Evolutionary conservation across 2,797 vertebrate species (phyloP).

Genomic region (Otolemur crassicaudatus): DNA sequence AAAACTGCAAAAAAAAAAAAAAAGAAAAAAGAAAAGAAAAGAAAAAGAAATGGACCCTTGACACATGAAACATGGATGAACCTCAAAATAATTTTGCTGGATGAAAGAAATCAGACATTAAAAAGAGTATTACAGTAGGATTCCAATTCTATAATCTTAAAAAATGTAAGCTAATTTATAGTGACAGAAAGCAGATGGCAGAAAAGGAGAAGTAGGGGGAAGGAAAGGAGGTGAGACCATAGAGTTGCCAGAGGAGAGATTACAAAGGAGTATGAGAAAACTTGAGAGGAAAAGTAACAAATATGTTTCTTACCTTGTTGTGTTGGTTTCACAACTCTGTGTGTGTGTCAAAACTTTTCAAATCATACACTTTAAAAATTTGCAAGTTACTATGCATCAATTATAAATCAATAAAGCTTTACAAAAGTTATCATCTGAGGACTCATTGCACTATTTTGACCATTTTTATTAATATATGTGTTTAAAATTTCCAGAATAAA

Average conservation of each 20-base stretch:
- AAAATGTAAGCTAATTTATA: background rate
- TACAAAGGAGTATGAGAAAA: background rate
- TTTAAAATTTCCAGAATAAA: slow-evolving; percentile 39
- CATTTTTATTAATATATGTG: background rate
- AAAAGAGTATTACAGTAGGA: background rate
- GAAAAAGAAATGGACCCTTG: background rate
- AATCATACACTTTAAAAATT: background rate
- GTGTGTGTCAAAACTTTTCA: background rate
- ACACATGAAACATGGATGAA: background rate
- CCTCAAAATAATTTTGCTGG: background rate
- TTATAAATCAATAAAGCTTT: background rate
- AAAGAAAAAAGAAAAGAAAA: too few species aligned
- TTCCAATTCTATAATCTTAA: background rate
- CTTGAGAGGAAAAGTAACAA: background rate
- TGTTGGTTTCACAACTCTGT: background rate
- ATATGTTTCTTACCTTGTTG: background rate
- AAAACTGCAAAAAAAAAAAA: too few species aligned
- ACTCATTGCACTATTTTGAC: background rate
- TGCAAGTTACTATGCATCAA: background rate
- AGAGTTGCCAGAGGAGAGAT: background rate
- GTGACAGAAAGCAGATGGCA: background rate
- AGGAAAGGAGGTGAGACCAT: background rate
- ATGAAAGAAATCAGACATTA: background rate
- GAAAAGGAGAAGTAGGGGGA: background rate
- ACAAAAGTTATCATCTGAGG: background rate